phyloP scores from a whole-genome alignment of 2,113 vertebrate species.

The Pituophis catenifer region DNA sequence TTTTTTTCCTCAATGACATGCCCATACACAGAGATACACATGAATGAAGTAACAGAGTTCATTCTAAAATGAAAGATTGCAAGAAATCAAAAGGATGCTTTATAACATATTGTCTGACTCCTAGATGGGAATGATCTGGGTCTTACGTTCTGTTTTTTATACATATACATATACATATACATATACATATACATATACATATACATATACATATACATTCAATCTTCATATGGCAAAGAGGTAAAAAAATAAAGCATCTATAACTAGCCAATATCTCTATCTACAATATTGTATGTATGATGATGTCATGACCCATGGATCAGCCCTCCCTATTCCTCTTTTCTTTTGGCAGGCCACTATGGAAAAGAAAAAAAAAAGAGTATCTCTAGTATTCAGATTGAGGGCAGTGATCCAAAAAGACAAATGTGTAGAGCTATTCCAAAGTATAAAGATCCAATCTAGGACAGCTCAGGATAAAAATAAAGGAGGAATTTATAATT shows the following conservation, averaged over 20 bases:
- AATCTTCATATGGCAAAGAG: background rate
- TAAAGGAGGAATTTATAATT: too few relatives aligned
- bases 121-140: background rate
- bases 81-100: background rate
- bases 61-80: background rate
- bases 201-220: too few relatives aligned
- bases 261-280: background rate
- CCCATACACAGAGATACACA: background rate
- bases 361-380: background rate
- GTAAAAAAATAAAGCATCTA: background rate
- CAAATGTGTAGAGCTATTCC: background rate
- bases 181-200: too few relatives aligned
- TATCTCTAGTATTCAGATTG: background rate
- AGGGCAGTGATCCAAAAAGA: background rate
- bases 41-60: background rate
- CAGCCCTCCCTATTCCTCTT: background rate
- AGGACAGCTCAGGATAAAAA: too few relatives aligned
- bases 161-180: too few relatives aligned
- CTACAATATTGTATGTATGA: background rate
- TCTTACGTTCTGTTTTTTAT: background rate
- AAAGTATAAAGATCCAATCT: background rate
- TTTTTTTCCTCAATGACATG: background rate
- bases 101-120: background rate
- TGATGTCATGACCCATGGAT: background rate
- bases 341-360: background rate